Base-by-base conservation (phyloP, 2,797 vertebrate genomes). In the Cryptoprocta ferox region DNA sequence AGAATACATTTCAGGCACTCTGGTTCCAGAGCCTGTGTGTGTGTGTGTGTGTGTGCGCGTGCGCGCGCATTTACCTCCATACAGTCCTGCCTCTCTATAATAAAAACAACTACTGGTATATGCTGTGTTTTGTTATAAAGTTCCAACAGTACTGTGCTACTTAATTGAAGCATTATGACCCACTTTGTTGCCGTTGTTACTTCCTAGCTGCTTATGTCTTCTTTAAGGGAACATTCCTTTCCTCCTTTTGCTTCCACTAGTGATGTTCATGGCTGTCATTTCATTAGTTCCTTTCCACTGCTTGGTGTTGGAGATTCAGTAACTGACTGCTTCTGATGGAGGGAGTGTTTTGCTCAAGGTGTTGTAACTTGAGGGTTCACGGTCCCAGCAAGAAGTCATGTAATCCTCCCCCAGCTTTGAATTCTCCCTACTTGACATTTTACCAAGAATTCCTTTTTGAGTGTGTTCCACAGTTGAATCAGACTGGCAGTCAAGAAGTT, bases 391-490 rank as follows among this genome's bases (percentile, higher is more conserved):
- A 85, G 50, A 95, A 91, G 93, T 87, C 96, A 32, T 39, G 48
- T 39, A 42, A 30, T 32, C 42, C 61, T 65, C 97, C 28, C 76
- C 89, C 39, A 50, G 50, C 53, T 59, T 71, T 53, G 59, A 94
- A 35, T 68, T 96, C 88, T 91, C 91, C 93, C 35, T 45, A 6
- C 80, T 92, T 97, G 95, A 97, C 79, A 89, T 92, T 86, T 92
- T 84, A 73, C 96, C 91, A 85, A 56, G 93, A 97, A 97, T 97
- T 96, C 63, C 75, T 95, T 96, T 96, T 76, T 68, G 83, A 61
- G 53, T 71, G 9, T 21, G n/a, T 84, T 95, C 37, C 56, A 21
- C 6, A 3, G 73, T 70, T 93, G 82, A 86, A 92, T 82, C 94
- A 56, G 79, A 70, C 59, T 96, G 79, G 79, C 70, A 19, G 70